Base-by-base conservation (phyloP, 35 echinoderm and acorn worm species). In the Stichopus chloronotus region DNA sequence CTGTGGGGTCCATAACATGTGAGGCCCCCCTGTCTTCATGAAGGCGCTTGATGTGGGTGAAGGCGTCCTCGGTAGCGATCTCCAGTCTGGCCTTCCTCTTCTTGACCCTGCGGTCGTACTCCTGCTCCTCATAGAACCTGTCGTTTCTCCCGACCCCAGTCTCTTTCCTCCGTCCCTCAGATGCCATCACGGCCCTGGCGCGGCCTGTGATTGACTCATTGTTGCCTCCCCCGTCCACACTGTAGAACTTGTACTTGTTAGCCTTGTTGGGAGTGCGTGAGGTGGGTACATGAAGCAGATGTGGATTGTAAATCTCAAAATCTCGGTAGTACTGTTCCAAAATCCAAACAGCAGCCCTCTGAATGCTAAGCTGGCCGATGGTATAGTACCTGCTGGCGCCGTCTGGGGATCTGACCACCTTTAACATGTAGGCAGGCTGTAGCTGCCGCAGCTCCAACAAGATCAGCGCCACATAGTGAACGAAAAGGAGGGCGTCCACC, bases 261-360 rank as follows among this genome's bases (percentile, higher is more conserved):
- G 96, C 71, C 68, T 96, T 96, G 59, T 94, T 96, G 4, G 93
- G 82, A 14, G 92, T 90, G 30, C 97, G 93, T 10, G 97, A 96
- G 12, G 95, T 93, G 53, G 95, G 95, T 52, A 96, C 91, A 5
- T 90, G 95, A 7, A 95, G 88, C 8, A 96, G 56, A 90, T 96
- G 95, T 5, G 97, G 95, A 86, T 99, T 99, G 56, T 94, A 96
- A 23, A 95, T 95, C 56, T 91, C 63, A 92, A 99, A 99, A 77
- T 99, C 97, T 22, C 94, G 97, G 71, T 96, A 99, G 71, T 99
- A 99, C 57, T 99, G 95, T 92, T 99, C 97, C 55, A 99, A 65
- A 53, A 99, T 87, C 94, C 94, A 96, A 4, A 93, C 83, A 0
- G 97, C 97, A 9, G 93, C 90, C 17, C 97, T 91, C 83, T 99